Evolutionary conservation across 2,888 invertebrate species (phyloP).

Genomic region (Drosophila infuscata): DNA sequence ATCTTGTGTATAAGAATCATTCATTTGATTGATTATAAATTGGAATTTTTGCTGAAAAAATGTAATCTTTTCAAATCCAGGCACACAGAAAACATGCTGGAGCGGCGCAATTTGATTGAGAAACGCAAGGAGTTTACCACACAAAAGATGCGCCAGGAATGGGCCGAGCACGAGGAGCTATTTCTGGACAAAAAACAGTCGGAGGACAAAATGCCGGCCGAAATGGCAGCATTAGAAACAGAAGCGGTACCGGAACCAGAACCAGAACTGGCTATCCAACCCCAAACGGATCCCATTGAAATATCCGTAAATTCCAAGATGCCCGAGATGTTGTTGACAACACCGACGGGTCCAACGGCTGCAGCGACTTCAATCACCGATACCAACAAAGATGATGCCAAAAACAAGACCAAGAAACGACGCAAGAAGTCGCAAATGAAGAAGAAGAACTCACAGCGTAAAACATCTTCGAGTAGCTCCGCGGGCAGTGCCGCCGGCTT

Average conservation of each 20-base stretch:
- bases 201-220: constrained; percentile 48
- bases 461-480: constrained; percentile 86
- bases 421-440: constrained; percentile 92
- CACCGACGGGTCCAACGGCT: constrained; percentile 1
- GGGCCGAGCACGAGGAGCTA: constrained; percentile 85
- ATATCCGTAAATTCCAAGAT: constrained; percentile 4
- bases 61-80: constrained; percentile 78
- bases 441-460: constrained; percentile 91
- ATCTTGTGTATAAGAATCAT: background rate
- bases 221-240: constrained; percentile 6
- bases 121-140: constrained; percentile 84
- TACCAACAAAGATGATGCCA: constrained; percentile 85
- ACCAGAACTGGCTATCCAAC: constrained; percentile 1
- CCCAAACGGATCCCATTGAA: constrained; percentile 1
- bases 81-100: constrained; percentile 87
- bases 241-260: constrained; percentile 37
- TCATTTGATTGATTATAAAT: background rate
- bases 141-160: constrained; percentile 85
- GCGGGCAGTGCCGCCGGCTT: constrained; percentile 80
- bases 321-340: constrained; percentile 5
- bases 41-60: background rate
- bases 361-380: constrained; percentile 37
- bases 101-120: constrained; percentile 81
- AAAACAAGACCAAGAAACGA: constrained; percentile 91
- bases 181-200: constrained; percentile 77